Conservation (phyloP, 23 tunicate species). For the Halocynthia roretzi region DNA sequence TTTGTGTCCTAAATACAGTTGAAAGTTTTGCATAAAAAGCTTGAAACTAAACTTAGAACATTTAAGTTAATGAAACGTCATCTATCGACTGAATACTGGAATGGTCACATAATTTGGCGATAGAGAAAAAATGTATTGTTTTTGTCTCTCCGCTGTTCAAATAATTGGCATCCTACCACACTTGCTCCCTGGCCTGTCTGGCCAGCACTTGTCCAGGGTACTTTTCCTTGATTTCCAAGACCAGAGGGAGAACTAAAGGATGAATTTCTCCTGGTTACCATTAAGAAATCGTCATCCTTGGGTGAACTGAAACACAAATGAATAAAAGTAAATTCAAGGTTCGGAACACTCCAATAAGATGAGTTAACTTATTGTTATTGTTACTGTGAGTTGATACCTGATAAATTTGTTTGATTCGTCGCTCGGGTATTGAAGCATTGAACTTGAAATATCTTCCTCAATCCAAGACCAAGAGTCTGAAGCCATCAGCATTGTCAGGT, state of each 20-base stretch:
- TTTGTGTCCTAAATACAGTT: too few relatives aligned
- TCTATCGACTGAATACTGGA: neutral
- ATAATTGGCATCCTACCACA: slow-evolving; percentile 8
- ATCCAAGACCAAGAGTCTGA: slow-evolving; percentile 75
- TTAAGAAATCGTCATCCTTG: slow-evolving; percentile 68
- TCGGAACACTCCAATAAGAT: neutral
- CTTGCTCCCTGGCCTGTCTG: slow-evolving; percentile 88
- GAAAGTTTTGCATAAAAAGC: neutral
- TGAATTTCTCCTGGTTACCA: slow-evolving; percentile 30
- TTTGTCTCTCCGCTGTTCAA: too few relatives aligned
- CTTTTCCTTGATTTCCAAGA: too few relatives aligned
- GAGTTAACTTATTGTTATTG: neutral
- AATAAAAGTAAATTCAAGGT: neutral
- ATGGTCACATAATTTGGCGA: neutral
- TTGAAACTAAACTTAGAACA: neutral
- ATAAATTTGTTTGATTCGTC: neutral
- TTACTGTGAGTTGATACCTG: neutral
- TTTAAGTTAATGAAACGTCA: neutral
- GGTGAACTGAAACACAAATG: slow-evolving; percentile 8
- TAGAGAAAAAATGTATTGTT: neutral
- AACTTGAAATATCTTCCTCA: slow-evolving; percentile 42
- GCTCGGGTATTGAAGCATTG: neutral
- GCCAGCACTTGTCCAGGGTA: slow-evolving; percentile 30
- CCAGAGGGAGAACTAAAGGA: slow-evolving; percentile 2
- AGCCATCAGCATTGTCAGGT: slow-evolving; percentile 47